Evolutionary conservation across 2,797 vertebrate species (phyloP).

Genomic region (Pangasius sanitwongsei): DNA sequence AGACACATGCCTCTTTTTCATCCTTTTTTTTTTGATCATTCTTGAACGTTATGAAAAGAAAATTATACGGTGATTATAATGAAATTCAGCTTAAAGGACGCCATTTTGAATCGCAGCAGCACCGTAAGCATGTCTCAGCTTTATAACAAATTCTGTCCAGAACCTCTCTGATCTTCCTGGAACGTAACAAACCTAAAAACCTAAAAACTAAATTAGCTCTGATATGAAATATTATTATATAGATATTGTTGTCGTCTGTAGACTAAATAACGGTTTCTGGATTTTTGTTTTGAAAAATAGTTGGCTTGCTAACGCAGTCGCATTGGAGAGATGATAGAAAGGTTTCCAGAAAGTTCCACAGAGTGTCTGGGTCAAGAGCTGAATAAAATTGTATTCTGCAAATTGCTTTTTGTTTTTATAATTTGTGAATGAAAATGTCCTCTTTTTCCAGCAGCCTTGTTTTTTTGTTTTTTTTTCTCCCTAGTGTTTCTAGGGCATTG

Average conservation of each 20-base stretch:
- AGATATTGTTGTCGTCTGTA: neutral
- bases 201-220: no score
- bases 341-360: neutral
- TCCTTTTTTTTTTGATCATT: neutral
- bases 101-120: neutral
- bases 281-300: neutral
- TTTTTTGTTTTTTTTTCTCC: no score
- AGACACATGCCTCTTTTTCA: neutral
- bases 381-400: neutral
- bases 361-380: neutral
- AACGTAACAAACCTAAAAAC: neutral
- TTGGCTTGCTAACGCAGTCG: neutral
- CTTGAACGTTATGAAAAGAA: neutral
- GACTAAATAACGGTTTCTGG: neutral
- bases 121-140: neutral
- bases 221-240: neutral
- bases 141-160: neutral
- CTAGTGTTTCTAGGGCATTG: neutral
- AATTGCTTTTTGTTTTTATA: neutral
- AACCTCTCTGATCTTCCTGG: neutral
- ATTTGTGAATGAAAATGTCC: neutral
- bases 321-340: neutral
- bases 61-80: neutral
- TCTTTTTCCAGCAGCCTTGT: no score
- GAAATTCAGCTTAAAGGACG: neutral